These are phyloP conservation scores for Nixonia krombeini DNA, from an alignment of 1,140 invertebrate species.

Conservation along the genomic window DNA sequence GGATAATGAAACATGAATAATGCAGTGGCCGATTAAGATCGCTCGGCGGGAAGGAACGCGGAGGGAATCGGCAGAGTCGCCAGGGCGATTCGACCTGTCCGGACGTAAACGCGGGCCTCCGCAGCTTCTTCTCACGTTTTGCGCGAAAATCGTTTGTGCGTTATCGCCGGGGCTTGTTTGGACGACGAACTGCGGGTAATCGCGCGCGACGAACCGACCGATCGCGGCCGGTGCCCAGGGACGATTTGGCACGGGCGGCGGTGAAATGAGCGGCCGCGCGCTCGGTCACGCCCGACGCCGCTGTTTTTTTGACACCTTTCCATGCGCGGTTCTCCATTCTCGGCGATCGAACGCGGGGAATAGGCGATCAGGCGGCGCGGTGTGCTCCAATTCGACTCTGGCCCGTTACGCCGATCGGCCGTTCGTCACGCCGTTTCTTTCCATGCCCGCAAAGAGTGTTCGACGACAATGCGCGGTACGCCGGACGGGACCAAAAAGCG, in stretches of 20 bases:
- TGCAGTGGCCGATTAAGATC: neutral
- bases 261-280: slow-evolving; percentile 41
- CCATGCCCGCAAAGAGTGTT: too few species aligned
- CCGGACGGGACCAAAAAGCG: too few species aligned
- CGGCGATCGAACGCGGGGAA: slow-evolving; percentile 25
- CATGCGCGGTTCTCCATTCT: slow-evolving; percentile 19
- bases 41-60: neutral
- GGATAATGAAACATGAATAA: too few species aligned
- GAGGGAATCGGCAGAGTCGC: neutral
- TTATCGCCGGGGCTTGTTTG: too few species aligned
- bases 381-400: slow-evolving; percentile 35
- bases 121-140: slow-evolving; percentile 33
- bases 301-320: slow-evolving; percentile 28
- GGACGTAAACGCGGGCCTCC: neutral
- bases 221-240: slow-evolving; percentile 22
- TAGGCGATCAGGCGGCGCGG: too few species aligned
- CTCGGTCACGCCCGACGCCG: slow-evolving; percentile 34
- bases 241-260: slow-evolving; percentile 31
- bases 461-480: too few species aligned
- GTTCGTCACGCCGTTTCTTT: slow-evolving; percentile 33
- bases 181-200: slow-evolving; percentile 16
- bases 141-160: slow-evolving; percentile 39
- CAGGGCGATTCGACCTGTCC: too few species aligned
- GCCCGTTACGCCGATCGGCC: slow-evolving; percentile 37
- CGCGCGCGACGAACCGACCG: slow-evolving; percentile 35